phyloP scores from a whole-genome alignment of 2,797 vertebrate species.

The Phrynocephalus vlangalii region DNA sequence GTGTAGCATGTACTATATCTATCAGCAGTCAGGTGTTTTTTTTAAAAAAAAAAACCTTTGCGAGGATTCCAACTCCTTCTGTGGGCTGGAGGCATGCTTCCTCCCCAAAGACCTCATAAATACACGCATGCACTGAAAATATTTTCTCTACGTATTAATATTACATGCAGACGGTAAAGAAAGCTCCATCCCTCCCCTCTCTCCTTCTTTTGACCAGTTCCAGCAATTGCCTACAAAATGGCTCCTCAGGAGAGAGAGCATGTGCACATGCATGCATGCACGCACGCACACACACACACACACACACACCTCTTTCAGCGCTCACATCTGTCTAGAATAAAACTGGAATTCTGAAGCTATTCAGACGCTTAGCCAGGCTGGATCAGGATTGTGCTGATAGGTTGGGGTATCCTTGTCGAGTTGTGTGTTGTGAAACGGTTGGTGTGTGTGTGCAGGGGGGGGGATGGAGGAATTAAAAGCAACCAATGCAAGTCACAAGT shows the following conservation, averaged over 20 bases:
- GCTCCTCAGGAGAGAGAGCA: constrained; percentile 49
- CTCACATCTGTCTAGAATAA: constrained; percentile 75
- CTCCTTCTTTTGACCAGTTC: constrained; percentile 44
- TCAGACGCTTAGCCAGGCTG: constrained; percentile 63
- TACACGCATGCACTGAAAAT: constrained; percentile 71
- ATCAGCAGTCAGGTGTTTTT: constrained; percentile 29
- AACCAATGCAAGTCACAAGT: constrained; percentile 59
- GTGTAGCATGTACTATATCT: constrained; percentile 68
- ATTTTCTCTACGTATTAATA: constrained; percentile 71
- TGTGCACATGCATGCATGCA: no score
- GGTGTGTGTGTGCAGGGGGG: neutral
- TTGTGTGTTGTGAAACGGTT: constrained; percentile 57
- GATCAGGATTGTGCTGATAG: constrained; percentile 22
- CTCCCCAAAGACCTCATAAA: constrained; percentile 74
- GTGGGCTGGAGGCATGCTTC: constrained; percentile 59
- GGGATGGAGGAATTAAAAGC: constrained; percentile 33
- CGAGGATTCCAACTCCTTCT: constrained; percentile 61
- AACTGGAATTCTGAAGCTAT: constrained; percentile 74
- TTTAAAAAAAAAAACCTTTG: constrained; percentile 11
- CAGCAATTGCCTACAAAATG: constrained; percentile 63
- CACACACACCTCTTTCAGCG: constrained; percentile 54
- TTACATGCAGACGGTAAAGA: constrained; percentile 70
- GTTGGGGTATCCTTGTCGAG: constrained; percentile 70
- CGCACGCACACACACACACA: constrained; percentile 21
- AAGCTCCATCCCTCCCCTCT: constrained; percentile 37